Evolutionary conservation across 2,888 invertebrate genomes (phyloP), one percentile per base, ranked within the genome.

Genomic region (Andrena camellia): DNA sequence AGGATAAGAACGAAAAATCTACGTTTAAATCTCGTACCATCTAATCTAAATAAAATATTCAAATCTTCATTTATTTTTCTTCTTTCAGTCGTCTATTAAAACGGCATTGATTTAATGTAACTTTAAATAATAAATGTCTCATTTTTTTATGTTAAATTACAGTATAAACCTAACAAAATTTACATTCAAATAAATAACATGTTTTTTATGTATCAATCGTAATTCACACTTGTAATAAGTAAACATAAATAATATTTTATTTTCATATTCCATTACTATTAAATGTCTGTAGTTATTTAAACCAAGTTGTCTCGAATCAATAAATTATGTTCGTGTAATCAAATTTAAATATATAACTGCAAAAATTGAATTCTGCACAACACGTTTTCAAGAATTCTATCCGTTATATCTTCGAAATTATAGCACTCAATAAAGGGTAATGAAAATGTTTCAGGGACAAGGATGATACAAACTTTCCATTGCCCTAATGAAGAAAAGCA

Each of bases 391-490:
- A 48, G 31, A 6, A 35, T 64, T 50, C 23, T 50, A 26, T 50
- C 8, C 7, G 50, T 26, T 74, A 8, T 48, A 50, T 35, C 26
- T 20, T 33, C 78, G 0, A 8, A 50, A 31, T 72, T 76, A 60
- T 68, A 57, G 54, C 29, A 48, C 63, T 71, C 35, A 68, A 71
- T 78, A 74, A 57, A 80, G 48, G 23, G 59, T 78, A 80, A 79
- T 78, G 50, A 29, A 79, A 81, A 87, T 88, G 88, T 88, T 88
- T 85, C 85, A 88, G 88, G 84, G 33, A 74, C 75, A 81, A 72
- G 78, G 42, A 76, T 76, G 60, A 69, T 33, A 78, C 35, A 67
- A 73, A 76, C 69, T 81, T 81, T 73, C 72, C 74, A 78, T 72
- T 82, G 57, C 66, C 75, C 66, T 87, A 60, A 62, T 54, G 33